A percentile compares a stretch with the other conserved stretches of the same genome.
These are phyloP conservation scores for Leucoraja erinaceus DNA, from an alignment of 2,113 vertebrate species.

Conservation along the genomic window DNA sequence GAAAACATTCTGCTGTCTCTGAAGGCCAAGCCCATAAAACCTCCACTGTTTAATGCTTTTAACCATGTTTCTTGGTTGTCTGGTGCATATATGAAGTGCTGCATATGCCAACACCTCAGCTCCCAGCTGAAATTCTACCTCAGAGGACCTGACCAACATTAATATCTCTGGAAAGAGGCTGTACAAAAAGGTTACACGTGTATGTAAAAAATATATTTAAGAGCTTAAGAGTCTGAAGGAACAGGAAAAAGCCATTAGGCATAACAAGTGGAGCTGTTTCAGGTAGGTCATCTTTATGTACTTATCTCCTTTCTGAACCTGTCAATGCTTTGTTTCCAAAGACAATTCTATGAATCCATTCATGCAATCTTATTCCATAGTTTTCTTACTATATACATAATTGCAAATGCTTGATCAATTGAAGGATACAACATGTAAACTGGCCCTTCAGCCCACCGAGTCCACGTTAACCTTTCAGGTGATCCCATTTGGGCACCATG, in stretches of 20 bases:
- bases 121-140: background rate
- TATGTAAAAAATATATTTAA: background rate
- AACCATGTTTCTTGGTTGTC: background rate
- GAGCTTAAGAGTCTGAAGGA: background rate
- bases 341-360: background rate
- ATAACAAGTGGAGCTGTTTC: background rate
- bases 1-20: background rate
- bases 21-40: background rate
- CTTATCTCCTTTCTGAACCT: background rate
- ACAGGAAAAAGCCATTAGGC: conserved; percentile 3
- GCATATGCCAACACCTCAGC: background rate
- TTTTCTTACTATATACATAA: background rate
- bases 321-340: background rate
- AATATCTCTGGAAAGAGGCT: background rate
- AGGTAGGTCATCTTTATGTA: background rate
- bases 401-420: background rate
- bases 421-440: too few relatives aligned
- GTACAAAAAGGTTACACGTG: background rate
- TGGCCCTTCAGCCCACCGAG: too few relatives aligned
- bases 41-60: background rate
- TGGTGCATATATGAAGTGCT: background rate
- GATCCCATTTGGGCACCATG: too few relatives aligned
- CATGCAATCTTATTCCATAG: background rate
- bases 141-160: background rate
- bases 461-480: too few relatives aligned